phyloP scores from a whole-genome alignment of 2,797 vertebrate species.

The Cossypha dichroa region DNA sequence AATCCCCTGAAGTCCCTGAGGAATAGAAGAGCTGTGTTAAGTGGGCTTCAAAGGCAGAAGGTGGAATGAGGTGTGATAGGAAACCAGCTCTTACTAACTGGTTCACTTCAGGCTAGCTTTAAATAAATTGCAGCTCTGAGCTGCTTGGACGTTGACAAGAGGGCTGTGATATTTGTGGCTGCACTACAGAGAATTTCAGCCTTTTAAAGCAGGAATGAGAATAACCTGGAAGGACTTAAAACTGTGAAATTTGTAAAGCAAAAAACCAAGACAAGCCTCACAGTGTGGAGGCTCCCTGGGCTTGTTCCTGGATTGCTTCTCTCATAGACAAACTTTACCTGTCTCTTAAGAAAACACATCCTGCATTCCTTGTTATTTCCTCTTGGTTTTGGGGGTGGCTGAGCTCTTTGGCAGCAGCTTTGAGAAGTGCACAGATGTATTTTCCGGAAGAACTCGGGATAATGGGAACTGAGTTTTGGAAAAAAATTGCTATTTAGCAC shows the following conservation, averaged over 20 bases:
- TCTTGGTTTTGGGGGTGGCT: not conserved
- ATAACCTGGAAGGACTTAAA: not conserved
- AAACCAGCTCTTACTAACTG: conserved; percentile 68
- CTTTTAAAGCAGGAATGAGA: conserved; percentile 4
- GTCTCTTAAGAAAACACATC: not conserved
- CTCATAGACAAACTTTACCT: not conserved
- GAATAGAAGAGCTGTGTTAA: conserved; percentile 45
- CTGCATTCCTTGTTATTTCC: not conserved
- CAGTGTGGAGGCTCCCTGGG: not conserved
- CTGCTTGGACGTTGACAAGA: conserved; percentile 43
- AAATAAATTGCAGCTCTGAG: conserved; percentile 63
- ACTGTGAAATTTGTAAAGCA: not conserved
- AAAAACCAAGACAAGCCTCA: not conserved
- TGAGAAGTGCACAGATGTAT: not conserved
- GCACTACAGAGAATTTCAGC: conserved; percentile 39
- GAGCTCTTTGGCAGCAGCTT: not conserved
- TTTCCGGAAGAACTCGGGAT: not conserved
- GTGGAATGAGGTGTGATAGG: conserved; percentile 62
- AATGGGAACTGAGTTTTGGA: not conserved
- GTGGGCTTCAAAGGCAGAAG: conserved; percentile 64
- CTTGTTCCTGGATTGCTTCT: not conserved
- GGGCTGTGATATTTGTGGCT: conserved; percentile 46
- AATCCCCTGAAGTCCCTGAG: conserved; percentile 33
- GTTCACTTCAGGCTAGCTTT: conserved; percentile 70
- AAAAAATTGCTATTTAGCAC: not conserved